Conservation (phyloP, 1,140 invertebrate species). For the Drosophila sproati region DNA sequence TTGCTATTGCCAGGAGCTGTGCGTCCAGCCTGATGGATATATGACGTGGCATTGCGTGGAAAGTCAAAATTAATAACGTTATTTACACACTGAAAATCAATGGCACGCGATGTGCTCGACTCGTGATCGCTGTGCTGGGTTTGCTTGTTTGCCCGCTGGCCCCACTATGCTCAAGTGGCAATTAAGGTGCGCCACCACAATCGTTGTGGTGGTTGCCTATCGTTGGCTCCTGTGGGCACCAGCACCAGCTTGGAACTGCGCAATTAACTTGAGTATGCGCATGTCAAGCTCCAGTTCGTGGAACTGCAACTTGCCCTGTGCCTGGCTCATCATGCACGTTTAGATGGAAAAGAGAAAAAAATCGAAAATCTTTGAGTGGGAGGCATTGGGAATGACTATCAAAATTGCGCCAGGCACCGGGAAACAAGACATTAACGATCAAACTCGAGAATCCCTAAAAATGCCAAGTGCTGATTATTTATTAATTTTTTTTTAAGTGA, state of each 20-base stretch:
- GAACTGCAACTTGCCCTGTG: slow-evolving; percentile 86
- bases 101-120: slow-evolving; percentile 97
- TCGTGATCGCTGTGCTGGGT: slow-evolving; percentile 93
- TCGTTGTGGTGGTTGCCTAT: too few relatives aligned
- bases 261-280: slow-evolving; percentile 96
- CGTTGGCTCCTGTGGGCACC: slow-evolving; percentile 92
- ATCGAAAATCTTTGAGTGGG: too few relatives aligned
- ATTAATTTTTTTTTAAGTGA: too few relatives aligned
- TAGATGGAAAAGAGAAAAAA: neutral
- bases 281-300: slow-evolving; percentile 97
- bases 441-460: too few relatives aligned
- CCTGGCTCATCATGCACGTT: slow-evolving; percentile 29
- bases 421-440: too few relatives aligned
- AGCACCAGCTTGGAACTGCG: slow-evolving; percentile 92
- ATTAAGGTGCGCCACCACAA: slow-evolving; percentile 94
- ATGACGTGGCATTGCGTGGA: slow-evolving; percentile 93
- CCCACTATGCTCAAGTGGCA: slow-evolving; percentile 93
- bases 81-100: slow-evolving; percentile 98
- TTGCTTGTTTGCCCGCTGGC: slow-evolving; percentile 62
- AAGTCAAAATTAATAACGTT: slow-evolving; percentile 99
- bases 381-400: too few relatives aligned
- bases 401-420: too few relatives aligned
- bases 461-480: too few relatives aligned
- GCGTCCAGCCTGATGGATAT: slow-evolving; percentile 97
- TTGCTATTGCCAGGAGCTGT: slow-evolving; percentile 97